Evolutionary conservation across 2,888 invertebrate genomes (phyloP).

Genomic region (Ichneumoninae sp.): DNA sequence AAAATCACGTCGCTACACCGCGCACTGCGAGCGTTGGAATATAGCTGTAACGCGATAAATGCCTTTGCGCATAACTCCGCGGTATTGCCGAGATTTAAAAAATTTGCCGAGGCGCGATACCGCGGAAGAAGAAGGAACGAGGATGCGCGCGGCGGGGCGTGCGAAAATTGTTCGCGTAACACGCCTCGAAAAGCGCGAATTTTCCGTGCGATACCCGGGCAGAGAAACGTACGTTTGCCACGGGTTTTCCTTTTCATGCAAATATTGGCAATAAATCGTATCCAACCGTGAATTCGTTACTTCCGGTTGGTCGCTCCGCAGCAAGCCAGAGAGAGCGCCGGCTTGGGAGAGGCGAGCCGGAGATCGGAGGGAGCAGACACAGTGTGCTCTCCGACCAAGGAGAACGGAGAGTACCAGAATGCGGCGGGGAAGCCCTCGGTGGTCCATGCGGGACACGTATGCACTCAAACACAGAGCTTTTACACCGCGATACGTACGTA

Average conservation of each 20-base stretch:
- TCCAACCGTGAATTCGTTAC: constrained; percentile 81
- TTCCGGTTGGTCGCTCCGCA: constrained; percentile 78
- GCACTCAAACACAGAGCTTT: constrained; percentile 43
- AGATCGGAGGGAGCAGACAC: constrained; percentile 47
- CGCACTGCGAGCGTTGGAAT: not conserved
- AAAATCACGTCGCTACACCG: not conserved
- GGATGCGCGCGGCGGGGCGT: constrained; percentile 19
- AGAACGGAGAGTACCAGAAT: constrained; percentile 35
- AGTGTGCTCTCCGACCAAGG: constrained; percentile 25
- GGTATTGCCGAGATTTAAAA: not conserved
- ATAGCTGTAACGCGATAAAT: not conserved
- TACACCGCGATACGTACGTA: constrained; percentile 50
- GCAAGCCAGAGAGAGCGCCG: constrained; percentile 54
- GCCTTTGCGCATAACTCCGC: not conserved
- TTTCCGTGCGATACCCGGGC: constrained; percentile 60
- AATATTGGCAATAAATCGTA: constrained; percentile 80
- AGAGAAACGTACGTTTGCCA: constrained; percentile 70
- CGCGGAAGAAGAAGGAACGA: constrained; percentile 31
- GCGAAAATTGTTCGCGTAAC: constrained; percentile 64
- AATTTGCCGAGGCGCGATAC: constrained; percentile 14
- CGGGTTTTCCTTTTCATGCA: constrained; percentile 78
- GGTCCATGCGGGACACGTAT: constrained; percentile 23
- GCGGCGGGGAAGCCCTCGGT: constrained; percentile 4
- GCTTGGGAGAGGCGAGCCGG: constrained; percentile 14
- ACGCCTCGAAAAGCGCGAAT: constrained; percentile 50